Conservation (phyloP, 23 tunicate species). For the Oikopleura dioica region DNA sequence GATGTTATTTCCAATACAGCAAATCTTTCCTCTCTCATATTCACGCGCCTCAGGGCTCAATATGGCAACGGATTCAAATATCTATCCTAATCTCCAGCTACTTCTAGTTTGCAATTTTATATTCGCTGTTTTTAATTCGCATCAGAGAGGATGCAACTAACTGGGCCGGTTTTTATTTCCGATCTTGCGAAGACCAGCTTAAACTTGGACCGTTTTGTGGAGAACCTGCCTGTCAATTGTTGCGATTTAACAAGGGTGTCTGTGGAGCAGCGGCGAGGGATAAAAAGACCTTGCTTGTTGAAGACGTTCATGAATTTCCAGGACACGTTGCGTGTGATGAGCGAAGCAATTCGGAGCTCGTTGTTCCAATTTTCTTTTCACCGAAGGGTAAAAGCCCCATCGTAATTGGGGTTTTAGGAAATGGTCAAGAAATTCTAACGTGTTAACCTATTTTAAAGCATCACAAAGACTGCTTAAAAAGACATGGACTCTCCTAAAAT, state of each 20-base stretch:
- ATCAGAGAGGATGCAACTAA: neutral
- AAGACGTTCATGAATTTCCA: conserved; percentile 2
- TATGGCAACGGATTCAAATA: no score
- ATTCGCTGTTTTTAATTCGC: no score
- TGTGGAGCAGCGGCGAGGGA: neutral
- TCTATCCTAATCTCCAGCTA: no score
- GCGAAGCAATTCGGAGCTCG: neutral
- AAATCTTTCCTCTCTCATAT: neutral
- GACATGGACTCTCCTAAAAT: conserved; percentile 8
- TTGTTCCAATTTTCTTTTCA: neutral
- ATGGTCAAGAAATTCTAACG: neutral
- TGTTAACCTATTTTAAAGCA: neutral
- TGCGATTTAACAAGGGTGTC: neutral
- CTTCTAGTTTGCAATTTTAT: no score
- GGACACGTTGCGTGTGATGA: conserved; percentile 10
- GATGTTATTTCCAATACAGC: neutral
- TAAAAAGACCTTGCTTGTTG: neutral
- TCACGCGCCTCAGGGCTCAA: neutral
- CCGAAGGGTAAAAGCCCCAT: neutral
- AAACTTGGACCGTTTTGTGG: conserved; percentile 11
- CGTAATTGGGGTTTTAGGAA: neutral
- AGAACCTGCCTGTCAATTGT: neutral
- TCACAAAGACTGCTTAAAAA: neutral
- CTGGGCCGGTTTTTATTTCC: neutral
- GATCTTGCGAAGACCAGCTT: neutral